Base-by-base conservation (phyloP, 2,888 invertebrate genomes). In the Spisula solida region DNA sequence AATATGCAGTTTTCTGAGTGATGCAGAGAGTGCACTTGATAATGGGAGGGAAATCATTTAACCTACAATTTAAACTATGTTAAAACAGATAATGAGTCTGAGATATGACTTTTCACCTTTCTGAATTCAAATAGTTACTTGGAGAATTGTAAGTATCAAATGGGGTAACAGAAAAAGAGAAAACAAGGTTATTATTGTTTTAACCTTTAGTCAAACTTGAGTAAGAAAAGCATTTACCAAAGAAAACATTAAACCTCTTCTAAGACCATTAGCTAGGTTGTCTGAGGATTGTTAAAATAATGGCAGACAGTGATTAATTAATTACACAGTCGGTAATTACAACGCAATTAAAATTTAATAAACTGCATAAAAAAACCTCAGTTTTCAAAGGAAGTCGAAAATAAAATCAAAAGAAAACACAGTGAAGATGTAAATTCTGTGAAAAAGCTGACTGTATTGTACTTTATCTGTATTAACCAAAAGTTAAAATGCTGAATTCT, bases 321-420 rank as follows among this genome's bases (percentile, higher is more conserved):
- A 66, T 25, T 66, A 66, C 51, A 25, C 60, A 66, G 60, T n/a
- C 25, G n/a, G 60, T 66, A 66, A 66, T 66, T 66, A 66, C 25
- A 25, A 66, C 0, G 25, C 60, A 66, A 66, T 66, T 66, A 66
- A 66, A 66, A 66, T n/a, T 66, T 25, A 66, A 66, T 66, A 25
- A 25, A 66, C n/a, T n/a, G 25, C 60, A 66, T 25, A 6, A 1
- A 60, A 60, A 55, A 66, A 66, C n/a, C n/a, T 10, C 0, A 2
- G 8, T 25, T 25, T 25, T 66, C 25, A 25, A 10, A 66, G 60
- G 25, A 66, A 25, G 60, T 25, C 25, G 25, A 66, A 25, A 6
- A 10, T n/a, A 66, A 66, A 66, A 66, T 25, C 25, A 25, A 25
- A 66, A 16, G 5, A 66, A 25, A 66, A 25, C 25, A n/a, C 60